A percentile compares a stretch with the other conserved stretches of the same genome.
These are phyloP conservation scores for Columba guinea DNA, from an alignment of 2,797 vertebrate species.

Conservation along the genomic window DNA sequence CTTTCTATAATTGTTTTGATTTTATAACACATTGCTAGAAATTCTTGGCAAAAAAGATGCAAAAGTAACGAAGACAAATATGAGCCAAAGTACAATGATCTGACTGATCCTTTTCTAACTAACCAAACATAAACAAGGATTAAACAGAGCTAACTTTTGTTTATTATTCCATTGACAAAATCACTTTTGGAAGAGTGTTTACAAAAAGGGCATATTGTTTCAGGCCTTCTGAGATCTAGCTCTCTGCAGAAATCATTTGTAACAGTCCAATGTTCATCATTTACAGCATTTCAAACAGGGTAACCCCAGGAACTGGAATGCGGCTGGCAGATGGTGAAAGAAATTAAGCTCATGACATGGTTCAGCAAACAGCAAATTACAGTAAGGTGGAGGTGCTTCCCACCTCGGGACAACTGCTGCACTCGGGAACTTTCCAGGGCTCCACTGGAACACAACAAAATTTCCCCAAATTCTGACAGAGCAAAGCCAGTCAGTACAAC, in stretches of 20 bases:
- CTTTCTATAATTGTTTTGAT: slow-evolving; percentile 15
- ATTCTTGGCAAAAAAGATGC: slow-evolving; percentile 21
- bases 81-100: slow-evolving; percentile 4
- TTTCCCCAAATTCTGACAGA: background rate
- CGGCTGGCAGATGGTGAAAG: slow-evolving; percentile 73
- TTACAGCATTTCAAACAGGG: slow-evolving; percentile 68
- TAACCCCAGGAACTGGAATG: slow-evolving; percentile 67
- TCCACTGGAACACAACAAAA: background rate
- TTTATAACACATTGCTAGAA: slow-evolving; percentile 20
- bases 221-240: slow-evolving; percentile 25
- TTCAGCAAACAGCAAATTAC: slow-evolving; percentile 59
- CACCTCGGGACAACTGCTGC: background rate
- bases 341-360: slow-evolving; percentile 76
- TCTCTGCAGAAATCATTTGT: slow-evolving; percentile 70
- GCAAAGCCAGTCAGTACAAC: background rate
- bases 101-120: slow-evolving; percentile 27
- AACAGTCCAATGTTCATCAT: slow-evolving; percentile 76
- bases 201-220: slow-evolving; percentile 67
- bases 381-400: slow-evolving; percentile 18
- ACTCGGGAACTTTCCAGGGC: background rate
- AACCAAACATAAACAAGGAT: slow-evolving; percentile 52
- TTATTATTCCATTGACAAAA: slow-evolving; percentile 57
- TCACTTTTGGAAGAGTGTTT: slow-evolving; percentile 52
- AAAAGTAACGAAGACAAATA: slow-evolving; percentile 31
- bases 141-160: slow-evolving; percentile 59